phyloP scores from a whole-genome alignment of 2,113 vertebrate species.

The Lonchura striata region DNA sequence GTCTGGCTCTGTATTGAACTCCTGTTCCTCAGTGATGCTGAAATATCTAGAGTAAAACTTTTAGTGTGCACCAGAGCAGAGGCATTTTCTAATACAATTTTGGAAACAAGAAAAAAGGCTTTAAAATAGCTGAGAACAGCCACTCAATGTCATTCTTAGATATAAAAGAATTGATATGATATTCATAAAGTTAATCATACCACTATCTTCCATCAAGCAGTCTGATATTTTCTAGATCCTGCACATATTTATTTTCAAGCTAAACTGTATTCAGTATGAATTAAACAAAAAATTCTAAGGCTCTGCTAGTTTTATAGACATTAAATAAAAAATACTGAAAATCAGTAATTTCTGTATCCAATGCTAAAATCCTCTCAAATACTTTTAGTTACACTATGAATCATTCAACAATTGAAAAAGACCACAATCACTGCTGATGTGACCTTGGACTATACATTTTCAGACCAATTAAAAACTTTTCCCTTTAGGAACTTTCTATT shows the following conservation, averaged over 20 bases:
- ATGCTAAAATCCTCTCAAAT: background rate
- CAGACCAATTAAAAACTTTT: background rate
- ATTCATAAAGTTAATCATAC: background rate
- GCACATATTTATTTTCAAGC: background rate
- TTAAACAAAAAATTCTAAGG: background rate
- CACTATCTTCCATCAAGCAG: background rate
- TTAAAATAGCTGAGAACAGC: background rate
- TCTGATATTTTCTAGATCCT: background rate
- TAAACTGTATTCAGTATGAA: background rate
- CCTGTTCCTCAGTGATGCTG: background rate
- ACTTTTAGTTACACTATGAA: background rate
- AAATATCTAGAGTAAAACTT: background rate
- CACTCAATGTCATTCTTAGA: background rate
- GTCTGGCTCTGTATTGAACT: background rate
- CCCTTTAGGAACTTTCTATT: background rate
- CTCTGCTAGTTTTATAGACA: background rate
- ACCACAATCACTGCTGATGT: background rate
- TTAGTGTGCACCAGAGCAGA: background rate
- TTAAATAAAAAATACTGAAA: background rate
- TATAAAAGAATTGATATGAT: background rate
- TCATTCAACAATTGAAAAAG: background rate
- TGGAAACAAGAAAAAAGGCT: background rate
- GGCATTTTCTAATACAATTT: background rate
- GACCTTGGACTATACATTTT: background rate
- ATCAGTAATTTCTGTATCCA: background rate